Conservation (phyloP, 2,797 vertebrate species). For the Phalanger gymnotis region DNA sequence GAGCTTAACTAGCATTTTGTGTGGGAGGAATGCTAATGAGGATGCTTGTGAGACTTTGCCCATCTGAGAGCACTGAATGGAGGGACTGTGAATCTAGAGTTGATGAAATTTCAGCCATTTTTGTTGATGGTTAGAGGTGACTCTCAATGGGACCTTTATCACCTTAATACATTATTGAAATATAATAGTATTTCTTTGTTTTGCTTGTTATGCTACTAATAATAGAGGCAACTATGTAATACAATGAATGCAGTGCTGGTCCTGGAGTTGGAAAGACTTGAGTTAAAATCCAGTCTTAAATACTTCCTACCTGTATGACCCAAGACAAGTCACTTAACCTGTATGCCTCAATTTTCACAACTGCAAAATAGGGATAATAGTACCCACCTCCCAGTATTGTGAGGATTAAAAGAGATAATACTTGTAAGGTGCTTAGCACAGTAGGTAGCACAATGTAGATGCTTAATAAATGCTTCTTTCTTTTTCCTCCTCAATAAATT, state of each 20-base stretch:
- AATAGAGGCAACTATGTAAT: background rate
- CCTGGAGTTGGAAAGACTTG: background rate
- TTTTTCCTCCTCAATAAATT: background rate
- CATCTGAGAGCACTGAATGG: background rate
- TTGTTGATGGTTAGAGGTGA: background rate
- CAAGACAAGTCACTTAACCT: background rate
- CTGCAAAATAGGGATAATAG: background rate
- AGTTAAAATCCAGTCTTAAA: background rate
- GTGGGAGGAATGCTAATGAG: background rate
- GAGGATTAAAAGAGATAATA: background rate
- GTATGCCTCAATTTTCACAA: background rate
- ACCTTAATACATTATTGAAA: background rate
- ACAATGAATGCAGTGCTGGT: background rate
- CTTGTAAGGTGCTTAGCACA: background rate
- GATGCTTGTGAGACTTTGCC: background rate
- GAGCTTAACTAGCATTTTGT: background rate
- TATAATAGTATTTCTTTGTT: background rate
- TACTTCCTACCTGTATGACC: background rate
- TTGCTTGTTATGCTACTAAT: background rate
- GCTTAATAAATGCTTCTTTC: background rate
- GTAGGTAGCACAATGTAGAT: background rate
- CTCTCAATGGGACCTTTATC: background rate
- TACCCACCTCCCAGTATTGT: background rate
- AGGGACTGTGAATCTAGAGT: background rate
- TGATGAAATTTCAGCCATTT: background rate